Percentiles rank a stretch among this genome's conserved stretches.
Conservation (phyloP, 2,113 vertebrate species). For the Hippoglossus stenolepis region DNA sequence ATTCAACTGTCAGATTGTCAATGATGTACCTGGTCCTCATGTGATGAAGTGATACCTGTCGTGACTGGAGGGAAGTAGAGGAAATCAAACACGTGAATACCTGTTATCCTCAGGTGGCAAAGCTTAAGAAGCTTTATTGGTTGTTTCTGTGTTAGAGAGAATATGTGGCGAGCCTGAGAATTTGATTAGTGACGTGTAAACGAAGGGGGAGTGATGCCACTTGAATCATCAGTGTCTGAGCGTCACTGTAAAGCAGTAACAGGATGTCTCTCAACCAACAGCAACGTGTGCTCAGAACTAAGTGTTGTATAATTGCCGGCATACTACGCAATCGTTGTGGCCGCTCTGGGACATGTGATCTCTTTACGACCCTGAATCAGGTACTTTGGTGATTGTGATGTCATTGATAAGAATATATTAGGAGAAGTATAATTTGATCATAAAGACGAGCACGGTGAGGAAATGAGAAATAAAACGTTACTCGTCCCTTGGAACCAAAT, state of each 20-base stretch:
- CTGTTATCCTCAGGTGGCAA: too few relatives aligned
- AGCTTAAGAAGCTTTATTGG: neutral
- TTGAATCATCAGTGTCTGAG: constrained; percentile 10
- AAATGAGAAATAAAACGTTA: neutral
- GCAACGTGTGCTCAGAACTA: neutral
- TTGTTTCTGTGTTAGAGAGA: neutral
- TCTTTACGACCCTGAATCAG: constrained; percentile 1
- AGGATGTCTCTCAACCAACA: constrained; percentile 8
- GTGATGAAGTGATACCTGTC: neutral
- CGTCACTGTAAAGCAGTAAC: neutral
- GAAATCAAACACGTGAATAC: neutral
- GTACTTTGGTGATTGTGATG: neutral
- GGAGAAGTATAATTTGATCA: neutral
- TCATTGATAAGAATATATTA: neutral
- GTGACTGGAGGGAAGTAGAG: neutral
- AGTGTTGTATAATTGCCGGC: constrained; percentile 21
- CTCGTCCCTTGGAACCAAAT: neutral
- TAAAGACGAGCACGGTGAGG: too few relatives aligned
- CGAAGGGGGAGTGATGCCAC: neutral
- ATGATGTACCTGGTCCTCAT: neutral
- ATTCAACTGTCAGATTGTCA: constrained; percentile 2
- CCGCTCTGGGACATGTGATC: constrained; percentile 11
- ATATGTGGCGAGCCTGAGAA: neutral
- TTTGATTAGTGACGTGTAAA: constrained; percentile 2
- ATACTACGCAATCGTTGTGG: neutral